Conservation (phyloP, 1,140 invertebrate species). For the Bombyx mandarina region DNA sequence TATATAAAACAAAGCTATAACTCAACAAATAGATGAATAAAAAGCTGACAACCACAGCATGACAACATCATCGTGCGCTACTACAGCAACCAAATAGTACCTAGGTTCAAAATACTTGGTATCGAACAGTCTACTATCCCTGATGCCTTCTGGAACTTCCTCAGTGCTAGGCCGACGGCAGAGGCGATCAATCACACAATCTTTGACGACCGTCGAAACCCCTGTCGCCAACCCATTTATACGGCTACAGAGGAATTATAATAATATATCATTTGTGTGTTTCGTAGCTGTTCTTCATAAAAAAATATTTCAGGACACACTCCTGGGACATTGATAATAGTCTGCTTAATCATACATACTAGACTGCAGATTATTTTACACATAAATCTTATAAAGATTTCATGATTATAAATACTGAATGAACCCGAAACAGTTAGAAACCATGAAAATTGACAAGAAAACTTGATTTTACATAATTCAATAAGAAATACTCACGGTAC, state of each 20-base stretch:
- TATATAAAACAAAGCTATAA: too few relatives aligned
- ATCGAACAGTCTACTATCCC: conserved; percentile 64
- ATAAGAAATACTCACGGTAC: conserved; percentile 81
- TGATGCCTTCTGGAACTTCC: conserved; percentile 21
- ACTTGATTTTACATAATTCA: not conserved
- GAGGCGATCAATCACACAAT: conserved; percentile 75
- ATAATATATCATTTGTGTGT: not conserved
- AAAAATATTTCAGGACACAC: too few relatives aligned
- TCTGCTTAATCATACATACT: too few relatives aligned
- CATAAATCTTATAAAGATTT: too few relatives aligned
- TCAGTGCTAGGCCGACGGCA: conserved; percentile 55
- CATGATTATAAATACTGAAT: too few relatives aligned
- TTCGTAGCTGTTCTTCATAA: too few relatives aligned
- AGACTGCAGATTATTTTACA: too few relatives aligned
- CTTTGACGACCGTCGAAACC: conserved; percentile 77
- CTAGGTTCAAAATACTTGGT: conserved; percentile 76
- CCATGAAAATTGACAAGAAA: not conserved
- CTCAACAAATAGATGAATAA: not conserved
- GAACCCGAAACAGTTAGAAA: too few relatives aligned
- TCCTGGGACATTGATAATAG: too few relatives aligned
- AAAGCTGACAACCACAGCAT: conserved; percentile 7
- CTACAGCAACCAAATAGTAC: conserved; percentile 70
- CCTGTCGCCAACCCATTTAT: conserved; percentile 81
- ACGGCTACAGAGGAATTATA: conserved; percentile 59
- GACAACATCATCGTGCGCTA: not conserved